Conservation (phyloP, 2,113 vertebrate genomes). For the Neopipo cinnamomea region DNA sequence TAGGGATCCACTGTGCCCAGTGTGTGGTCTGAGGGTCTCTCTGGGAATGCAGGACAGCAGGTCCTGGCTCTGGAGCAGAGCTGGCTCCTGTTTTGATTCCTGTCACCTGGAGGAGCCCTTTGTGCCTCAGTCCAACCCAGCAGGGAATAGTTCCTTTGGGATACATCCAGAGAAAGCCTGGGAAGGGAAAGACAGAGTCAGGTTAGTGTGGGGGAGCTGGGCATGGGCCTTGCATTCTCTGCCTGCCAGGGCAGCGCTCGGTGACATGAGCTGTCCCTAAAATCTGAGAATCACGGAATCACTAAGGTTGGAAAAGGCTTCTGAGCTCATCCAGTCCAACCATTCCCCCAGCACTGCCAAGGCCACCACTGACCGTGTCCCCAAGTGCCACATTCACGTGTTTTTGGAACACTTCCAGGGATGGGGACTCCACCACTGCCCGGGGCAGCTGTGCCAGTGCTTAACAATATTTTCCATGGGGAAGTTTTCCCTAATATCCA, state of each 20-base stretch:
- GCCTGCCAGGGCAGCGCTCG: not conserved
- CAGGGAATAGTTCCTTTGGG: not conserved
- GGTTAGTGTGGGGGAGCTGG: not conserved
- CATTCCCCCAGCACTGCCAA: not conserved
- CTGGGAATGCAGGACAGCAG: not conserved
- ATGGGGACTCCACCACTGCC: not conserved
- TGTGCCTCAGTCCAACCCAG: not conserved
- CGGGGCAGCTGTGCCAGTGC: not conserved
- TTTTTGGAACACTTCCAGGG: not conserved
- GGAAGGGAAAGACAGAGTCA: not conserved
- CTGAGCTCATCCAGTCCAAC: not conserved
- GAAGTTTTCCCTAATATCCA: accelerated
- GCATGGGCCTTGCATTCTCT: not conserved
- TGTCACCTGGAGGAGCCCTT: not conserved
- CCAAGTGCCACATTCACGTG: not conserved
- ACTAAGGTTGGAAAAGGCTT: not conserved
- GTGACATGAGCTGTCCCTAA: not conserved
- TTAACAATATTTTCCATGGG: not conserved
- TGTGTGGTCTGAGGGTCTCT: not conserved
- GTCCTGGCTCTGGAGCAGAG: not conserved
- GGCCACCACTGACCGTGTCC: not conserved
- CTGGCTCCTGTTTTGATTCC: not conserved
- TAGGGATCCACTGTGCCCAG: not conserved
- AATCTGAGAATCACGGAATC: not conserved
- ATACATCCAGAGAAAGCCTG: not conserved